These are phyloP conservation scores for Etheostoma spectabile DNA, from an alignment of 2,113 vertebrate species.

Conservation along the genomic window DNA sequence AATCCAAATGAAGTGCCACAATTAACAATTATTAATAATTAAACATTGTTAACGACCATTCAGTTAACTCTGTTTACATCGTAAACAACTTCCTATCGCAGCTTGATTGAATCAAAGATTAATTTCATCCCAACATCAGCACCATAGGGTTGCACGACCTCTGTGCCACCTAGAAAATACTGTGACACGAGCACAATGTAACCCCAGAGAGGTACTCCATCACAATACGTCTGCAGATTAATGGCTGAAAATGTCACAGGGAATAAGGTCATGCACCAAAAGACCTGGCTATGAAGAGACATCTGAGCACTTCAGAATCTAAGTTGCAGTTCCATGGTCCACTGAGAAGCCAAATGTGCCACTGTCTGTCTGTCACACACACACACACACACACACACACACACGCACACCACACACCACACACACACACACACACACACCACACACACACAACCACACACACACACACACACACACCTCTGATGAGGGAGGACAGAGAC, in stretches of 20 bases:
- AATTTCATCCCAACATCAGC: conserved; percentile 43
- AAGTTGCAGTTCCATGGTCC: conserved; percentile 65
- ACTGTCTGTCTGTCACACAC: conserved; percentile 47
- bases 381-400: conserved; percentile 30
- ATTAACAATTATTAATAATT: background rate
- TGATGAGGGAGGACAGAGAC: conserved; percentile 70
- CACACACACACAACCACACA: too few species aligned
- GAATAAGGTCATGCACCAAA: conserved; percentile 82
- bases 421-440: conserved; percentile 16
- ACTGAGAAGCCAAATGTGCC: conserved; percentile 67
- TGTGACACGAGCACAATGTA: conserved; percentile 73
- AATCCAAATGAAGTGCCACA: background rate
- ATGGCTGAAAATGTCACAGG: conserved; percentile 83
- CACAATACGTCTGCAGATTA: conserved; percentile 80
- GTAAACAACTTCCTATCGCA: conserved; percentile 3
- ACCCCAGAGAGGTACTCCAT: conserved; percentile 76
- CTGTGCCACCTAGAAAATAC: conserved; percentile 65
- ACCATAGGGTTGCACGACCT: conserved; percentile 57
- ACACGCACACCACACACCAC: conserved; percentile 48
- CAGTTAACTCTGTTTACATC: background rate
- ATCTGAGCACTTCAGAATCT: conserved; percentile 71
- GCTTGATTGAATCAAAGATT: conserved; percentile 63
- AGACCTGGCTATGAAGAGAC: conserved; percentile 77
- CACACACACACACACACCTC: conserved; percentile 30
- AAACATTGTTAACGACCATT: background rate